Conservation (phyloP, 2,797 vertebrate species). For the Malacoraja senta region DNA sequence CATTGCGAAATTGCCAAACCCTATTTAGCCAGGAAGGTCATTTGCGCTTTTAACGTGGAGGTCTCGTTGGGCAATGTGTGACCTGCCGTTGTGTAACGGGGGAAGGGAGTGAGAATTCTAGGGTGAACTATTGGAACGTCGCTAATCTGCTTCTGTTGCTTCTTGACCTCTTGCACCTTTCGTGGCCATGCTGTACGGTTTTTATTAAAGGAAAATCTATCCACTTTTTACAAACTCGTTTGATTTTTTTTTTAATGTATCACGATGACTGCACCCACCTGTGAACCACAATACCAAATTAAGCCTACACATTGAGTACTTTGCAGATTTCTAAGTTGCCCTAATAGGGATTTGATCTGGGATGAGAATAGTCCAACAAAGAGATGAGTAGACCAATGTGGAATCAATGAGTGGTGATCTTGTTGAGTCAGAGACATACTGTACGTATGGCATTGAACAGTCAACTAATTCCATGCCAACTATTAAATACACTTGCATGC, state of each 20-base stretch:
- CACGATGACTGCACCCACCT: background rate
- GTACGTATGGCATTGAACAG: no score
- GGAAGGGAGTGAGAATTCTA: background rate
- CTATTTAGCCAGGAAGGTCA: background rate
- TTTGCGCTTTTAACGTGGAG: background rate
- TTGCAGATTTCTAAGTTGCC: background rate
- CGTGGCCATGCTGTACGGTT: background rate
- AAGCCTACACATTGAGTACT: background rate
- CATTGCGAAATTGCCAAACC: background rate
- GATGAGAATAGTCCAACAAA: background rate
- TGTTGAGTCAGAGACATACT: no score
- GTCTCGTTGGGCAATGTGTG: background rate
- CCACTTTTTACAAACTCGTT: background rate
- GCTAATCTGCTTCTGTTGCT: background rate
- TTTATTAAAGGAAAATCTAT: slow-evolving; percentile 31
- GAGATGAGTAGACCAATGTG: no score
- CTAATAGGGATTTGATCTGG: no score
- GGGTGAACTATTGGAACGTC: background rate
- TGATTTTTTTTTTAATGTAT: background rate
- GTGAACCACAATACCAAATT: background rate
- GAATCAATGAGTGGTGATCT: no score
- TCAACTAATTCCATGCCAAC: no score
- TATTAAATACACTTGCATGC: no score
- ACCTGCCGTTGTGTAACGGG: background rate
- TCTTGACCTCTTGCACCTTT: background rate